Base-by-base conservation (phyloP, 2,888 invertebrate genomes). In the Thymelicus sylvestris region DNA sequence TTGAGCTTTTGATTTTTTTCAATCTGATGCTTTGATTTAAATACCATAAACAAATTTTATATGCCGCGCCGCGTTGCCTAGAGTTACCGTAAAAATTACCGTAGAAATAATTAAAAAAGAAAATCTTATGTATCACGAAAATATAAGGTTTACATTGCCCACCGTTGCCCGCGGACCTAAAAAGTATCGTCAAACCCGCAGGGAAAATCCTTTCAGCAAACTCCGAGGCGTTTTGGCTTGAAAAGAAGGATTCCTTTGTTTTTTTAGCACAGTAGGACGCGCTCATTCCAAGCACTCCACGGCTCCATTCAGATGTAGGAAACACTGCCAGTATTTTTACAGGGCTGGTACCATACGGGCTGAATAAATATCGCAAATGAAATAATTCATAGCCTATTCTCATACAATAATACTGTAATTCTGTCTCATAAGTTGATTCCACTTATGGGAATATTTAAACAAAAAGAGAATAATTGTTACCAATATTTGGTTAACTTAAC, bases 181-280 rank as follows among this genome's bases (percentile, higher is more conserved):
- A 55, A 24, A 55, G 55, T 55, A 55, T 31, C 31, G 38, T 48
- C 15, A 48, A 55, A 44, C 12, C 38, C 24, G 7, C 55, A 6
- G 38, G 47, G 39, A 64, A 39, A 62, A 47, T 64, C 48, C 63
- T 64, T 69, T 64, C 57, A 12, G 64, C 39, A 39, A 41, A 60
- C 60, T 65, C 60, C 57, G 50, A 59, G 31, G 65, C 60, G 65
- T 59, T 65, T 70, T 70, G 70, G 70, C 70, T 65, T 52, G 65
- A 69, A 70, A 70, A 66, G 59, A 59, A 70, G 70, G 64, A 60
- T 50, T 70, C 65, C 60, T 70, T 70, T 65, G 70, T 70, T 70
- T 65, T 69, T 65, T 65, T 65, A 65, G 64, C 41, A 63, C 31
- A 68, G 68, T 57, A 63, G 63, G 62, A 64, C 65, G 64, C 66